A percentile compares a stretch with the other conserved stretches of the same genome.
These are phyloP conservation scores for Ceuthmochares aereus DNA, from an alignment of 2,113 vertebrate genomes.

Conservation along the genomic window DNA sequence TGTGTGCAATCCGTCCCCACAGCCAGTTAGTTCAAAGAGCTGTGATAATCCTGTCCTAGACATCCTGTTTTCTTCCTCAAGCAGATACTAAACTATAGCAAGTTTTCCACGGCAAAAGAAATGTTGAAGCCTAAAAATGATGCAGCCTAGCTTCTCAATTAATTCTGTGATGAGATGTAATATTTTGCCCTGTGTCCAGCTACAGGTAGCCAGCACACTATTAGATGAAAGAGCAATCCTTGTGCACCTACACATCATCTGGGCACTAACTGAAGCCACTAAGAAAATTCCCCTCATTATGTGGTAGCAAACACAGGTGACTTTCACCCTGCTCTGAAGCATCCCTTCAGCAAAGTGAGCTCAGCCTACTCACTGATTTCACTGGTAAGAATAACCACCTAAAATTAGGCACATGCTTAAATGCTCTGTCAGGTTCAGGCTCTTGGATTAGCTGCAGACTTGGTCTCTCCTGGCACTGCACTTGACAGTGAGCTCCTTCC, in stretches of 20 bases:
- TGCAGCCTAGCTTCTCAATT: neutral
- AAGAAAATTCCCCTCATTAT: neutral
- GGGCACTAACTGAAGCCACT: neutral
- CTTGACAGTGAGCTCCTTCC: neutral
- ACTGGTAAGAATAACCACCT: neutral
- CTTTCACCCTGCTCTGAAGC: neutral
- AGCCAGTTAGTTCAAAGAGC: neutral
- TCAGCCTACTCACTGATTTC: neutral
- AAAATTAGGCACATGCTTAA: neutral
- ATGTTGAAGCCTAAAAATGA: neutral
- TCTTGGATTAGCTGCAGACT: neutral
- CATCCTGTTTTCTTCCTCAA: neutral
- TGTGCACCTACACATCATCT: neutral
- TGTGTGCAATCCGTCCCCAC: neutral
- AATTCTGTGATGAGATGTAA: neutral
- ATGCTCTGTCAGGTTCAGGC: neutral
- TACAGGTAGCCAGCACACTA: neutral
- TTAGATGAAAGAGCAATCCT: neutral
- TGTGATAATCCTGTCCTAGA: neutral
- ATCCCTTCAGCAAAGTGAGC: neutral
- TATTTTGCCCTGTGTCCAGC: neutral
- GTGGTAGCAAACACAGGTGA: neutral
- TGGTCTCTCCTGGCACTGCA: neutral
- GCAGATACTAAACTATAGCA: neutral
- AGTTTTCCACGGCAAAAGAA: neutral